A percentile compares a stretch with the other conserved stretches of the same genome.
phyloP scores from a whole-genome alignment of 2,797 vertebrate genomes.

The Sebastes minor region DNA sequence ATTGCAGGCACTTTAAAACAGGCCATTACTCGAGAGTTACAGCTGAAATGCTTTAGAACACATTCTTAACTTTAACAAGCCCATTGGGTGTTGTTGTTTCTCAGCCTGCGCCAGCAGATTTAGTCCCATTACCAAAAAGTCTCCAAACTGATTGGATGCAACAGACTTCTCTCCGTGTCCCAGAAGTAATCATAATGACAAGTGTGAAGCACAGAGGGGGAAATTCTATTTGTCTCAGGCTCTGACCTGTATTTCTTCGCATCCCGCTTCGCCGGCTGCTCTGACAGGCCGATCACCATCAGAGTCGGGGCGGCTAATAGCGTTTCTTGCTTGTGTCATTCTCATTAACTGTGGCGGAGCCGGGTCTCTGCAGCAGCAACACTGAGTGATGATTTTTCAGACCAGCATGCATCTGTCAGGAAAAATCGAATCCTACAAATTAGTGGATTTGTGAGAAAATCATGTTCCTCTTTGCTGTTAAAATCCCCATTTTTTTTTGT shows the following conservation, averaged over 20 bases:
- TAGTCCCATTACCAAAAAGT: neutral
- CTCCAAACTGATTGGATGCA: slow-evolving; percentile 2
- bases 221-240: slow-evolving; percentile 40
- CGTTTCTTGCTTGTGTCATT: slow-evolving; percentile 40
- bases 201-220: slow-evolving; percentile 9
- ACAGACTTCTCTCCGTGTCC: neutral
- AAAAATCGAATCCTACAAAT: slow-evolving; percentile 52
- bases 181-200: slow-evolving; percentile 42
- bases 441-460: slow-evolving; percentile 17
- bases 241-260: slow-evolving; percentile 54
- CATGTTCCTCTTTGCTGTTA: slow-evolving; percentile 12
- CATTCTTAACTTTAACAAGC: slow-evolving; percentile 27
- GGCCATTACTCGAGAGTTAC: slow-evolving; percentile 1
- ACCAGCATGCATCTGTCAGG: slow-evolving; percentile 25
- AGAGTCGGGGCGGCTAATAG: slow-evolving; percentile 12
- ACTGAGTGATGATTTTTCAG: neutral
- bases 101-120: slow-evolving; percentile 9
- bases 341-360: slow-evolving; percentile 33
- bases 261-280: slow-evolving; percentile 25
- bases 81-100: slow-evolving; percentile 1
- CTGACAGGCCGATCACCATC: slow-evolving; percentile 46
- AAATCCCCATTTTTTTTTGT: neutral
- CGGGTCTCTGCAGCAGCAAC: neutral
- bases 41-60: slow-evolving; percentile 4
- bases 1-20: slow-evolving; percentile 31